Conservation (phyloP, 2,113 vertebrate genomes). For the Cyprinus carpio region DNA sequence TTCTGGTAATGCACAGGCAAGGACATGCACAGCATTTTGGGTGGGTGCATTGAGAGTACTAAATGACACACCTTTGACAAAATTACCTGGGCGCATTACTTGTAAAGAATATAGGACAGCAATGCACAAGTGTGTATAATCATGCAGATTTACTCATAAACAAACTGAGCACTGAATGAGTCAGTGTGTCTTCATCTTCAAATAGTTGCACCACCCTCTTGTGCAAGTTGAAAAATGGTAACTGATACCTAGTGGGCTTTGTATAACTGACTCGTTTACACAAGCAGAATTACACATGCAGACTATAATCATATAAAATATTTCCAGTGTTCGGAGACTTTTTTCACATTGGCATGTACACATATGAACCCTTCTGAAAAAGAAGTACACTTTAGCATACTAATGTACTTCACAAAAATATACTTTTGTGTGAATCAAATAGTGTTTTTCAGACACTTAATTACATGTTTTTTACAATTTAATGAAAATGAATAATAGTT, state of each 20-base stretch:
- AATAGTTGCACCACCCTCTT: constrained; percentile 3
- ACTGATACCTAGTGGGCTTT: background rate
- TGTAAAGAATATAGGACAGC: background rate
- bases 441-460: background rate
- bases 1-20: background rate
- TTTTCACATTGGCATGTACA: background rate
- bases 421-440: background rate
- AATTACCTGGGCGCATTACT: background rate
- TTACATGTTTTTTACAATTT: background rate
- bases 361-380: too few relatives aligned
- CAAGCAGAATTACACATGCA: background rate
- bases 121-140: constrained; percentile 18
- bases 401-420: background rate
- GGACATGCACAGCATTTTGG: constrained; percentile 27
- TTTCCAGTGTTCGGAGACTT: background rate
- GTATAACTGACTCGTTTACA: background rate
- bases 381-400: background rate
- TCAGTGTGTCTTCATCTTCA: background rate
- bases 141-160: constrained; percentile 19
- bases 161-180: constrained; percentile 21
- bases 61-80: constrained; percentile 15
- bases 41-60: background rate
- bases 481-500: background rate
- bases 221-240: constrained; percentile 9
- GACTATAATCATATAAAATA: background rate